Percentiles rank a stretch among this genome's conserved stretches.
phyloP scores from a whole-genome alignment of 2,113 vertebrate genomes.

The Rousettus leschenaultii region DNA sequence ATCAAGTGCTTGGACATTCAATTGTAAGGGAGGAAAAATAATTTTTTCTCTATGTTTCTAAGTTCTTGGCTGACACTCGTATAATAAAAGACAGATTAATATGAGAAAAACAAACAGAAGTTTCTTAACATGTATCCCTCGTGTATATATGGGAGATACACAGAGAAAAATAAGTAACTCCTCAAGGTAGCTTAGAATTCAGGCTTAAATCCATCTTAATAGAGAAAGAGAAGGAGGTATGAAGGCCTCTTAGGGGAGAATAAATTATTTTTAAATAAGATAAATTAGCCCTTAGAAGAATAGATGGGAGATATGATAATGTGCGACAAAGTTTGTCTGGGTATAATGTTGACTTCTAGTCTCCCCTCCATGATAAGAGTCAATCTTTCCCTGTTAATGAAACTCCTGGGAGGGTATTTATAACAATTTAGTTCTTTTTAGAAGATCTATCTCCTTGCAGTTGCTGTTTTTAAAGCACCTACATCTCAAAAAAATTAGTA shows the following conservation, averaged over 20 bases:
- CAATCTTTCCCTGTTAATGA: neutral
- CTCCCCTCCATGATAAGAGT: neutral
- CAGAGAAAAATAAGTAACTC: neutral
- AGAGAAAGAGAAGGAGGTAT: neutral
- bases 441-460: neutral
- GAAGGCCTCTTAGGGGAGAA: neutral
- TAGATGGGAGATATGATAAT: neutral
- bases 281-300: neutral
- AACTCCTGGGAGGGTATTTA: neutral
- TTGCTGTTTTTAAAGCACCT: neutral
- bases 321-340: neutral
- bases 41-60: neutral
- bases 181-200: neutral
- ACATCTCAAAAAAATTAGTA: neutral
- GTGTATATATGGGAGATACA: neutral
- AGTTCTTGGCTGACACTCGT: neutral
- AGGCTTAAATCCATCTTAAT: neutral
- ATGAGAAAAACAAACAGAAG: neutral
- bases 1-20: neutral
- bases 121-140: neutral
- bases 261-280: neutral
- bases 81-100: neutral
- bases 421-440: neutral
- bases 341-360: neutral
- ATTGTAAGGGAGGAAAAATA: neutral